These are phyloP conservation scores for Pantherophis alleghaniensis DNA, from an alignment of 2,797 vertebrate genomes.

Conservation along the genomic window DNA sequence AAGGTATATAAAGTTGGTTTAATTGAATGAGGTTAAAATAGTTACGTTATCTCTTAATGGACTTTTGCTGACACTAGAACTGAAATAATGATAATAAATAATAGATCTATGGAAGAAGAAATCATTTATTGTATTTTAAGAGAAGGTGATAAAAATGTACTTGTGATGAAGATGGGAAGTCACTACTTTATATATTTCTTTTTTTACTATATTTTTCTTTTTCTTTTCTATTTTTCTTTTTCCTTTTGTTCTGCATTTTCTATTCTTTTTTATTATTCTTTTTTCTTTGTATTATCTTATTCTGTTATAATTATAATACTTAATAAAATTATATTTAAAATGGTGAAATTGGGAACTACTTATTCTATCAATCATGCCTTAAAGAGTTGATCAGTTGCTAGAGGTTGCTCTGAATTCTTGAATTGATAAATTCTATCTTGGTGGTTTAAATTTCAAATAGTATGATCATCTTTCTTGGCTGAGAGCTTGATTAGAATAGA, in stretches of 20 bases:
- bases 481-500: neutral
- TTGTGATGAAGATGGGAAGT: neutral
- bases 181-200: neutral
- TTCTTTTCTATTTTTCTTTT: neutral
- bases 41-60: neutral
- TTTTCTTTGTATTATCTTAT: neutral
- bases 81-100: neutral
- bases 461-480: neutral
- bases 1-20: neutral
- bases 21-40: neutral
- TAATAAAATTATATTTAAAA: neutral
- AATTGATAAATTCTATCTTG: neutral
- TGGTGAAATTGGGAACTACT: neutral
- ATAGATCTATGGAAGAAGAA: neutral
- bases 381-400: neutral
- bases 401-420: neutral
- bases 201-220: neutral
- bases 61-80: neutral
- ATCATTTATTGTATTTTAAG: neutral
- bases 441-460: neutral
- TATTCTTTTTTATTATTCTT: neutral
- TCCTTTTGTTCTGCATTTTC: neutral
- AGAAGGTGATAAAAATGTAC: neutral
- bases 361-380: neutral
- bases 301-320: neutral